Conservation (phyloP, 2,113 vertebrate species). For the Anhinga anhinga region DNA sequence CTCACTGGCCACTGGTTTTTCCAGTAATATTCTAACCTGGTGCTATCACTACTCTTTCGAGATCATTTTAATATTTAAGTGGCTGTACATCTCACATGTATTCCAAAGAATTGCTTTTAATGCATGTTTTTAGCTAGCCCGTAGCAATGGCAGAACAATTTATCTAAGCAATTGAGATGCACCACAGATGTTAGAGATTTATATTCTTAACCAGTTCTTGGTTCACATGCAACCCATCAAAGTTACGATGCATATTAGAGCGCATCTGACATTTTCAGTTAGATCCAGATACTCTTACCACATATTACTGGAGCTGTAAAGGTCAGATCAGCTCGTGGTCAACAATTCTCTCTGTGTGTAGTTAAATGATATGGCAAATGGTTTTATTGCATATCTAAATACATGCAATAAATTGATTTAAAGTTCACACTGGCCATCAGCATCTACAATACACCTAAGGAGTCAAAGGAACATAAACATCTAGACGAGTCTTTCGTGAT, state of each 20-base stretch:
- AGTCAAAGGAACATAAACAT: neutral
- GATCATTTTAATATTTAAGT: neutral
- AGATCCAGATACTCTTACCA: neutral
- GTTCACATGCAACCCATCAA: no score
- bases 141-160: neutral
- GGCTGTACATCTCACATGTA: neutral
- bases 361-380: neutral
- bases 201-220: conserved; percentile 13
- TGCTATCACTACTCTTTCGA: neutral
- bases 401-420: conserved; percentile 16
- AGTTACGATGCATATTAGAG: no score
- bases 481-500: neutral
- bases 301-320: conserved; percentile 25
- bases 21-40: neutral
- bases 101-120: neutral
- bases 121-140: neutral
- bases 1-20: neutral
- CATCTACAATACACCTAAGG: conserved; percentile 12
- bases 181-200: conserved; percentile 1
- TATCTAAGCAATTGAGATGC: conserved; percentile 14
- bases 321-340: conserved; percentile 17
- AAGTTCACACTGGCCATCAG: conserved; percentile 2
- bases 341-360: neutral
- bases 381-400: conserved; percentile 19
- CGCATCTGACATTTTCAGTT: conserved; percentile 39